These are phyloP conservation scores for Amazona ochrocephala DNA, from an alignment of 2,797 vertebrate species.

Conservation along the genomic window DNA sequence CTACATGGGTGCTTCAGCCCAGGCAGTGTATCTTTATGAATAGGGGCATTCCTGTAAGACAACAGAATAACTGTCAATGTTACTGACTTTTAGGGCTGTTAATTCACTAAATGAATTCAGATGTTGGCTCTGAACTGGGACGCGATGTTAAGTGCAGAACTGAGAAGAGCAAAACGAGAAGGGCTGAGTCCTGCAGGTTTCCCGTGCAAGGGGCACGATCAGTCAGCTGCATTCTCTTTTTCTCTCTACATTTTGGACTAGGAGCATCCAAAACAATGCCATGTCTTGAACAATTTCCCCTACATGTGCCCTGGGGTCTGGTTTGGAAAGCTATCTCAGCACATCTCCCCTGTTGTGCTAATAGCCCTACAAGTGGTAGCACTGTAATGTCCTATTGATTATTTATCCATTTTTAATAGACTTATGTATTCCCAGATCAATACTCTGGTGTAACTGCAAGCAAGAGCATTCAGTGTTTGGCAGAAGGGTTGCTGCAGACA, in stretches of 20 bases:
- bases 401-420: background rate
- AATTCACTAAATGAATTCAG: background rate
- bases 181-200: background rate
- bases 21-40: background rate
- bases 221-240: background rate
- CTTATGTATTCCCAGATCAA: background rate
- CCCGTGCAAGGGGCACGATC: fast-evolving
- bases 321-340: background rate
- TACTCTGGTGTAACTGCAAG: background rate
- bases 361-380: background rate
- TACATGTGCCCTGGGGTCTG: background rate
- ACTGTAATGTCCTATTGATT: slow-evolving; percentile 13
- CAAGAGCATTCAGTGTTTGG: background rate
- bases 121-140: background rate
- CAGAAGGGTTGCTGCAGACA: background rate
- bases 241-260: background rate
- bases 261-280: background rate
- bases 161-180: background rate
- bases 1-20: background rate
- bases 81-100: background rate
- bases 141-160: background rate
- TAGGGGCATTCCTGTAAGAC: background rate
- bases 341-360: background rate
- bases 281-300: background rate
- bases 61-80: fast-evolving